Evolutionary conservation across 2,797 vertebrate genomes (phyloP), one percentile per base, ranked within the genome.

Genomic region (Protosalanx chinensis): DNA sequence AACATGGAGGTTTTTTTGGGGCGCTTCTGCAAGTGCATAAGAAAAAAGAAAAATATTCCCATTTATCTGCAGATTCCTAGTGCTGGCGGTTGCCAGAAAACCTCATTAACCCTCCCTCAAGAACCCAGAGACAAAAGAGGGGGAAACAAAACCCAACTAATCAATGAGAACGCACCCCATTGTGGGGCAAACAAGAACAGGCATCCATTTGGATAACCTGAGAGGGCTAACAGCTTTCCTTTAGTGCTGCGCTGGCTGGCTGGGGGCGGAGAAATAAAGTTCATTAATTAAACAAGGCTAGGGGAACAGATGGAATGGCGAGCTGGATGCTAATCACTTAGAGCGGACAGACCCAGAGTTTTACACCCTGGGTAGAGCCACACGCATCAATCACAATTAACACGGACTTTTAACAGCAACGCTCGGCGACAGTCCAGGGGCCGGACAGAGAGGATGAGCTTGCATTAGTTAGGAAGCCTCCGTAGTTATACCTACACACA

Each of bases 261-360:
- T 53, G 32, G 75, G 8, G 81, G 33, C 23, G 86, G 88, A 84
- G 74, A 91, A 92, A 94, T 87, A 88, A 95, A 96, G 94, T 96
- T 97, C 93, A 97, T 96, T 97, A 97, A 98, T 97, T 97, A 97
- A 96, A 96, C 93, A 94, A 91, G 89, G 91, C 90, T 93, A 90
- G 89, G 85, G 82, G 90, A 97, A 95, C 96, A 98, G 96, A 98
- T 97, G 96, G 96, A 96, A 94, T 84, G 89, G 92, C 92, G 95
- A 96, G 95, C 94, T 94, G 93, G 91, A 93, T 93, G 94, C 92
- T 93, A 96, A 95, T 95, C 95, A 94, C 88, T 91, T 86, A 90
- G 95, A 95, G 92, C 93, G 93, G 91, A 94, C 91, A 92, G 87
- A 93, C 92, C 41, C 41, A 93, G 92, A 46, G 84, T 91, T 90